Evolutionary conservation across 2,888 invertebrate species (phyloP), one percentile per base, ranked within the genome.

Genomic region (Luperina nickerlii): DNA sequence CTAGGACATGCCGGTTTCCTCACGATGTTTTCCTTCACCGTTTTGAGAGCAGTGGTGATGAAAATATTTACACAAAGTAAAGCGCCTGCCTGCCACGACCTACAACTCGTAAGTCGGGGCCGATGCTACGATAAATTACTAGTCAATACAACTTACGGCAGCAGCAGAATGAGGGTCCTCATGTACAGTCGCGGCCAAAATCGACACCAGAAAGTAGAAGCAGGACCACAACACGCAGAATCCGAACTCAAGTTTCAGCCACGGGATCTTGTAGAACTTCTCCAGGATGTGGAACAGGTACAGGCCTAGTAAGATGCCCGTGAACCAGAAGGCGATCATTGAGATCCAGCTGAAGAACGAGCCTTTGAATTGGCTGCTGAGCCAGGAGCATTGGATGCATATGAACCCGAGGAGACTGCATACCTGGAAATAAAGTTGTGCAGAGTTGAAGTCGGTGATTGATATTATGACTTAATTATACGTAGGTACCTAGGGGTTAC

Each of bases 231-330:
- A 84, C 13, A 97, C 97, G 92, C 98, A 98, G 96, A 98, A 99
- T 4, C 97, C 95, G 85, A 98, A 97, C 96, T 99, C 99, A 85
- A 98, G 97, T 95, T 98, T 98, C 81, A 99, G 95, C 99, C 99
- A 99, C 4, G 99, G 99, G 90, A 99, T 98, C 95, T 97, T 98
- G 93, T 98, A 98, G 92, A 98, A 98, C 94, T 98, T 98, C 95
- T 99, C 99, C 83, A 99, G 97, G 48, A 99, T 97, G 93, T 99
- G 99, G 95, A 99, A 98, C 83, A 99, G 93, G 94, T 99, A 99
- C 80, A 98, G 97, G 2, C 97, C 97, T 27, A 99, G 97, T 74
- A 99, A 95, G 85, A 98, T 98, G 62, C 98, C 98, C 11, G 98
- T 98, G 92, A 98, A 98, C 98, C 98, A 98, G 94, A 99, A 98